Base-by-base conservation (phyloP, 1,140 invertebrate species). In the Papilio glaucus region DNA sequence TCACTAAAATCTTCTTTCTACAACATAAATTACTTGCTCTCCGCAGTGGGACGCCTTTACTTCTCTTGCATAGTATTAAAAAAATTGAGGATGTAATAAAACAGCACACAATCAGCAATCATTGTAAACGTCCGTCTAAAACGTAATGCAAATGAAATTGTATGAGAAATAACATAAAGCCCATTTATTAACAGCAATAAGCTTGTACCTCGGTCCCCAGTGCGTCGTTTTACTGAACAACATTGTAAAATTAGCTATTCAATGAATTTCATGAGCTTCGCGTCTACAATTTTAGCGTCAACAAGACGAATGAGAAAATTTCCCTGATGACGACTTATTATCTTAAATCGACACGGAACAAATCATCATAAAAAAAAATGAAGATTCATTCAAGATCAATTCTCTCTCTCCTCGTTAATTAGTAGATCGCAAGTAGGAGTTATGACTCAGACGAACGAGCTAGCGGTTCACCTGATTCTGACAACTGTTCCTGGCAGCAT, bases 261-360 rank as follows among this genome's bases (percentile, higher is more conserved):
- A 24, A 53, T 53, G 21, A 24, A 53, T 53, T 53, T 53, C 10
- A 53, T 53, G 49, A 53, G 21, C 21, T 24, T 53, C 24, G 49
- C 49, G 49, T n/a, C 49, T 53, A 24, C 18, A 53, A 53, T 24
- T 33, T 33, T 33, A 21, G 21, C 49, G 18, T 53, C 49, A 24
- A 53, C 49, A 24, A 53, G 21, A 53, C 18, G 21, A 53, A 53
- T 10, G 21, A 53, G 18, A 53, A 53, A 10, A 26, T 53, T 24
- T 53, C 21, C 49, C 49, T 3, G 18, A 53, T 53, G 49, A 10
- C 49, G 18, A 12, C 24, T 53, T 53, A 53, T 24, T 10, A n/a
- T n/a, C n/a, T 53, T 53, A 24, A 53, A 15, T 67, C 26, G 7
- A 42, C 18, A 49, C 49, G 60, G 15, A 29, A 29, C 4, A 62